phyloP scores from a whole-genome alignment of 64 coral and sea anemone genomes.

The Stylophora pistillata region DNA sequence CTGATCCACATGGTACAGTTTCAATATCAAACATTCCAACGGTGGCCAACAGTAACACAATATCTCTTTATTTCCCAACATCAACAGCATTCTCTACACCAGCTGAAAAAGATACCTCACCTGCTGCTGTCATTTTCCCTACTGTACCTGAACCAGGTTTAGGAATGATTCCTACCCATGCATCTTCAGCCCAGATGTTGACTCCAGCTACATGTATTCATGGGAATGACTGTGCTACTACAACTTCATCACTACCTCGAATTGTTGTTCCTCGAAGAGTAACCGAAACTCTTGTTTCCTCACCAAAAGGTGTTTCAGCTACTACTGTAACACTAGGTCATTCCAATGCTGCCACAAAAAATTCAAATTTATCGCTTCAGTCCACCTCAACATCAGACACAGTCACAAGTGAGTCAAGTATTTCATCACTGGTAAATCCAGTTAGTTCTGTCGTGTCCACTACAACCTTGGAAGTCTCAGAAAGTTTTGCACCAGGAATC shows the following conservation, averaged over 20 bases:
- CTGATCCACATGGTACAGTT: neutral
- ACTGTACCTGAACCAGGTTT: no score
- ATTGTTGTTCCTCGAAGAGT: neutral
- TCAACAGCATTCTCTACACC: neutral
- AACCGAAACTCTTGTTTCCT: neutral
- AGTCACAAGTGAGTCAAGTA: neutral
- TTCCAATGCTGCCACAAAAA: neutral
- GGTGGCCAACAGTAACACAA: neutral
- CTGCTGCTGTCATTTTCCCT: neutral
- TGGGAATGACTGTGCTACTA: neutral
- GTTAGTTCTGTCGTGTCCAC: neutral
- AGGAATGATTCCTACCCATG: neutral
- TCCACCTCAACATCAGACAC: neutral
- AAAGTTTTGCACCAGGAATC: neutral
- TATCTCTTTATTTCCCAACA: neutral
- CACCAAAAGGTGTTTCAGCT: neutral
- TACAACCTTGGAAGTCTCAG: neutral
- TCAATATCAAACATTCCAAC: neutral
- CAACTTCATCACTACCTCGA: neutral
- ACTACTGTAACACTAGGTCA: neutral
- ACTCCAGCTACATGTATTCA: neutral
- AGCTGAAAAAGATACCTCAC: neutral
- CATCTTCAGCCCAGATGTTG: neutral
- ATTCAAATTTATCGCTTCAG: neutral
- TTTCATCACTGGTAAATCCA: neutral